These are phyloP conservation scores for Ornithoptera alexandrae DNA, from an alignment of 2,888 invertebrate genomes.

Conservation along the genomic window DNA sequence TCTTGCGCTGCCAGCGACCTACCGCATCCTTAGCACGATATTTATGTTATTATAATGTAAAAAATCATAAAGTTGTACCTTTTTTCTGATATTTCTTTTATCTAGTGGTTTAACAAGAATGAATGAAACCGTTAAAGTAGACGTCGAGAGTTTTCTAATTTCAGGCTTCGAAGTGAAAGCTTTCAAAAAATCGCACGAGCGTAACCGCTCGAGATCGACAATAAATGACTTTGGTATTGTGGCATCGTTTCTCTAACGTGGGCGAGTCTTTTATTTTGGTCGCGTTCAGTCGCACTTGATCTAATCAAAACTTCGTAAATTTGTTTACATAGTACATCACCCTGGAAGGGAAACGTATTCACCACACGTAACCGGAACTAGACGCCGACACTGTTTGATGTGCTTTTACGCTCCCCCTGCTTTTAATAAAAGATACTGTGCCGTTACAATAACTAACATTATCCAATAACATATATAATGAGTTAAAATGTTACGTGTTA, in stretches of 20 bases:
- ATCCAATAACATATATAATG: constrained; percentile 38
- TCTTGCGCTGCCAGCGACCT: no score
- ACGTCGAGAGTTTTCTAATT: constrained; percentile 28
- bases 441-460: constrained; percentile 56
- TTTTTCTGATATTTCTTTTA: constrained; percentile 6
- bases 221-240: constrained; percentile 39
- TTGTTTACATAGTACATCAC: constrained; percentile 68
- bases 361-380: constrained; percentile 66
- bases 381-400: constrained; percentile 69
- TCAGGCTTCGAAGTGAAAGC: constrained; percentile 26
- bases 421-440: constrained; percentile 65
- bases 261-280: constrained; percentile 53
- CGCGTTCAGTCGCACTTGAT: constrained; percentile 61
- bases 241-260: constrained; percentile 32
- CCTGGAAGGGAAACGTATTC: constrained; percentile 57
- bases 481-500: constrained; percentile 62
- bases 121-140: constrained; percentile 13
- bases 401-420: constrained; percentile 51
- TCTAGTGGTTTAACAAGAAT: constrained; percentile 5
- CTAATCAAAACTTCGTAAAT: constrained; percentile 75
- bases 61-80: neutral
- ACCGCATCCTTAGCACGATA: no score
- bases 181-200: constrained; percentile 30
- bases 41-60: no score
- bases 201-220: constrained; percentile 35